Percentiles rank a stretch among this genome's conserved stretches.
These are phyloP conservation scores for Capra hircus DNA, from an alignment of 2,113 vertebrate genomes.

Conservation along the genomic window DNA sequence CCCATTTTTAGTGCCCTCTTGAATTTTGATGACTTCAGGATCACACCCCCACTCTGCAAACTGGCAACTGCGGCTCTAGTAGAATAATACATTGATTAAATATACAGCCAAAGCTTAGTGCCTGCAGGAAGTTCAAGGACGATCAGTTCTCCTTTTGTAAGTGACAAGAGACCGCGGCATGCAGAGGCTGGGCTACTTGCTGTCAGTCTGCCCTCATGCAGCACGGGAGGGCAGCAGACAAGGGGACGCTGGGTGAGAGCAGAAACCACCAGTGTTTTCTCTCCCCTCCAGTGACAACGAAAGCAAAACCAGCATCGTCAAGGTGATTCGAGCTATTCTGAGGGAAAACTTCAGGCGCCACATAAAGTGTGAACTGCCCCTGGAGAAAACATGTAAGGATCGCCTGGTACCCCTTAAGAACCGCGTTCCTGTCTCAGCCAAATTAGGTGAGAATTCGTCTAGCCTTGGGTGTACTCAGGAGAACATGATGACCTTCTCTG, in stretches of 20 bases:
- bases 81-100: neutral
- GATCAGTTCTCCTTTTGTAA: neutral
- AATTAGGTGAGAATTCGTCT: slow-evolving; percentile 85
- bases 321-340: slow-evolving; percentile 94
- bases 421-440: slow-evolving; percentile 88
- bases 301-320: slow-evolving; percentile 91
- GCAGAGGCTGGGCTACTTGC: neutral
- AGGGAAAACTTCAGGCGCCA: slow-evolving; percentile 92
- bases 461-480: neutral
- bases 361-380: slow-evolving; percentile 83
- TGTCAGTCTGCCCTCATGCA: neutral
- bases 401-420: slow-evolving; percentile 85
- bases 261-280: too few species aligned
- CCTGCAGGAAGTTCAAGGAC: neutral
- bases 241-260: accelerated
- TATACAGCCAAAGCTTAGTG: neutral
- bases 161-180: neutral
- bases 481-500: neutral
- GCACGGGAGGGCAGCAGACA: neutral
- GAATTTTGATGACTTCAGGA: neutral
- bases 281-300: slow-evolving; percentile 86
- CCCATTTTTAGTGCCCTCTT: neutral
- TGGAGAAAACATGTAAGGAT: slow-evolving; percentile 87
- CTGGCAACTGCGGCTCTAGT: neutral
- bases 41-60: neutral